Evolutionary conservation across 2,113 vertebrate species (phyloP).

Genomic region (Gambusia holbrooki): DNA sequence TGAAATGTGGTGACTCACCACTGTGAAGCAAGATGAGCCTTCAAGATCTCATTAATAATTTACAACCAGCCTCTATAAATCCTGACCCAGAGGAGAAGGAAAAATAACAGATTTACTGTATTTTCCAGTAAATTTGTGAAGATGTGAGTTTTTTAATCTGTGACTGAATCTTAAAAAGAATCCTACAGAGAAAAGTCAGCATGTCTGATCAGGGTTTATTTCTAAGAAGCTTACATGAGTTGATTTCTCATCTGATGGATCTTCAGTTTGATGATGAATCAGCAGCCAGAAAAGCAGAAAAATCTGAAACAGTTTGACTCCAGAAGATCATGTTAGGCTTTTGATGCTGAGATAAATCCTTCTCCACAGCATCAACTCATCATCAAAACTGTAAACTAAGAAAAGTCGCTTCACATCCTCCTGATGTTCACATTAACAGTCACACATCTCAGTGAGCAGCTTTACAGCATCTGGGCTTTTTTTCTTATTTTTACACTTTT

Average conservation of each 20-base stretch:
- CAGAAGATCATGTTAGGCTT: background rate
- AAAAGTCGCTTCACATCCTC: background rate
- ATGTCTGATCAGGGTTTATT: background rate
- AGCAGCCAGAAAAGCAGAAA: background rate
- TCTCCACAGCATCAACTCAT: background rate
- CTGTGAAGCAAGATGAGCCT: constrained; percentile 33
- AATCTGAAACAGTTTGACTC: background rate
- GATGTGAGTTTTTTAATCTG: constrained; percentile 5
- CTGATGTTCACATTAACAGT: background rate
- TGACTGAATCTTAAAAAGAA: constrained; percentile 1
- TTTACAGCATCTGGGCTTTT: background rate
- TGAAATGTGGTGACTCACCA: constrained; percentile 23
- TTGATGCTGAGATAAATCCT: background rate
- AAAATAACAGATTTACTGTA: constrained; percentile 8
- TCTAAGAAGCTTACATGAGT: background rate
- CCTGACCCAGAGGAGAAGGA: constrained; percentile 25
- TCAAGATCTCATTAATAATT: constrained; percentile 46
- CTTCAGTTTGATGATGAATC: background rate
- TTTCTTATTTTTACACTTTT: too few relatives aligned
- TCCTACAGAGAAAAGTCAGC: background rate
- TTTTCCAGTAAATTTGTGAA: background rate
- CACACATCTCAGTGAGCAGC: background rate
- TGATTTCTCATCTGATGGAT: background rate
- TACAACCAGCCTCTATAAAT: constrained; percentile 31
- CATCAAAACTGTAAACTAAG: background rate